A percentile compares a stretch with the other conserved stretches of the same genome.
phyloP scores from a whole-genome alignment of 2,888 invertebrate genomes.

The Empis stercorea region DNA sequence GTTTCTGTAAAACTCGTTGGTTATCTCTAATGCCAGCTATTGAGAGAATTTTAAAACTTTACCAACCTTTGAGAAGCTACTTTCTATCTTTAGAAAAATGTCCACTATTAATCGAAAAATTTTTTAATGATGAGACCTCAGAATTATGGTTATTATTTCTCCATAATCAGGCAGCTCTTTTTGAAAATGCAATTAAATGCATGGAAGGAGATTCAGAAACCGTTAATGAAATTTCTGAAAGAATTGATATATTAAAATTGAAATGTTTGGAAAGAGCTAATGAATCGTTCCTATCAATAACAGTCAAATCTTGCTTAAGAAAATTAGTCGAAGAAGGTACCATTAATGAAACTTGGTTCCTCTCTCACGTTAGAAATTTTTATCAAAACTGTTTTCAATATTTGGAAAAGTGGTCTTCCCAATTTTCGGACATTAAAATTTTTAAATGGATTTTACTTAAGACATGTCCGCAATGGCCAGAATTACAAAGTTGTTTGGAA shows the following conservation, averaged over 20 bases:
- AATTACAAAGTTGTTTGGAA: no score
- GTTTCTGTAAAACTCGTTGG: constrained; percentile 6
- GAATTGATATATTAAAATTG: neutral
- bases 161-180: constrained; percentile 1
- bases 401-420: neutral
- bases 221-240: neutral
- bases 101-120: constrained; percentile 1
- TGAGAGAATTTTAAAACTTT: constrained; percentile 4
- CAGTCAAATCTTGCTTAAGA: neutral
- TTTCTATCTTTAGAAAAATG: constrained; percentile 5
- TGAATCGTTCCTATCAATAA: neutral
- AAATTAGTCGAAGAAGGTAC: neutral
- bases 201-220: constrained; percentile 1
- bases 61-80: constrained; percentile 3
- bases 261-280: neutral
- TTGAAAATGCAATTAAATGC: neutral
- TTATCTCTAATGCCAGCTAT: constrained; percentile 4
- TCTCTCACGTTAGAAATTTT: neutral
- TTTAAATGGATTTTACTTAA: neutral
- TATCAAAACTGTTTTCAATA: neutral
- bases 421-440: neutral
- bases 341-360: neutral
- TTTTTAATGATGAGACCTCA: constrained; percentile 2
- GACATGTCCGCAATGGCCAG: no score
- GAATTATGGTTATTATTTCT: constrained; percentile 4